Percentiles rank a stretch among this genome's conserved stretches.
Conservation (phyloP, 2,888 invertebrate genomes). For the Psylliodes chrysocephalus region DNA sequence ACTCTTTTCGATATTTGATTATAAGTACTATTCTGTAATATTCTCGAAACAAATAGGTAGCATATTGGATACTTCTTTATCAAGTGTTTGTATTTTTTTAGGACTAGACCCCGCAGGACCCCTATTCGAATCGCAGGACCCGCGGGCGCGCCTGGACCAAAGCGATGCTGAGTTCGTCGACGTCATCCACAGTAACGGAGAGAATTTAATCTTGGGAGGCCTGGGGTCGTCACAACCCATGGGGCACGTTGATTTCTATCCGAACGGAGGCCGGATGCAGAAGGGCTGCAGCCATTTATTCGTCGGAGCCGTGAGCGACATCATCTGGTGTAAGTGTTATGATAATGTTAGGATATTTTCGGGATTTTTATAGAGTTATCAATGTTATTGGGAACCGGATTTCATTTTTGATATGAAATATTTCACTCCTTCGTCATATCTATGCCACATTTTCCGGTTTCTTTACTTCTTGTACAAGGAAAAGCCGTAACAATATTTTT, state of each 20-base stretch:
- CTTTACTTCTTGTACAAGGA: too few relatives aligned
- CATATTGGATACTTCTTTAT: not conserved
- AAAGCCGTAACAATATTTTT: too few relatives aligned
- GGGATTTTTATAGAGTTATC: not conserved
- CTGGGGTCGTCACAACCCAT: slow-evolving; percentile 87
- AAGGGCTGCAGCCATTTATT: slow-evolving; percentile 93
- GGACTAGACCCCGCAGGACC: slow-evolving; percentile 92
- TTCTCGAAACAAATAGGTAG: too few relatives aligned
- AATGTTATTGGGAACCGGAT: not conserved
- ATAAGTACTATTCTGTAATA: too few relatives aligned
- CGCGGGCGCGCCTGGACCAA: slow-evolving; percentile 84
- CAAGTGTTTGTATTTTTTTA: slow-evolving; percentile 55
- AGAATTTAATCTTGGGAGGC: slow-evolving; percentile 90
- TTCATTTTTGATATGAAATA: too few relatives aligned
- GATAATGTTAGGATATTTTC: not conserved
- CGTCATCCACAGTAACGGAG: slow-evolving; percentile 93
- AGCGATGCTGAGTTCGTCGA: slow-evolving; percentile 90
- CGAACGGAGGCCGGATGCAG: slow-evolving; percentile 91
- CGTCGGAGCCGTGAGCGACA: slow-evolving; percentile 89
- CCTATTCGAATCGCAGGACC: slow-evolving; percentile 89
- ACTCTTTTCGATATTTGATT: too few relatives aligned
- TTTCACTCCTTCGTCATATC: too few relatives aligned
- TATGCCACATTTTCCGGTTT: too few relatives aligned
- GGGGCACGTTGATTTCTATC: slow-evolving; percentile 93
- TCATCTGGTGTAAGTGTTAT: slow-evolving; percentile 80